Evolutionary conservation across 2,113 vertebrate species (phyloP), one percentile per base, ranked within the genome.

Genomic region (Phaethon lepturus): DNA sequence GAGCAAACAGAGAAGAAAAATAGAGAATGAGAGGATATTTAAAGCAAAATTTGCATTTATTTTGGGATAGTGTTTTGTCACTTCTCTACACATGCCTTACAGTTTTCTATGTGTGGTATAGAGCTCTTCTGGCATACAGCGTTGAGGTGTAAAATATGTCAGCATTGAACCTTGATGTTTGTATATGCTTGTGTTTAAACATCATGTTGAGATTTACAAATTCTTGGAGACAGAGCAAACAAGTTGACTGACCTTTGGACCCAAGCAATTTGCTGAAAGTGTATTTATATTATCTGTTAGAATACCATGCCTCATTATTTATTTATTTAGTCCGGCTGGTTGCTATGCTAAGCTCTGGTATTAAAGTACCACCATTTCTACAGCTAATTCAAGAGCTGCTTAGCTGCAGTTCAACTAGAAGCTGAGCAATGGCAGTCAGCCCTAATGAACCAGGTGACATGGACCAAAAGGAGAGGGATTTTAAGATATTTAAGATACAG

Each of bases 171-270:
- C 93, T 96, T 97, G 92, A 84, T 95, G 79, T 95, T 97, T 97
- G 91, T 95, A 56, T 94, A 17, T 92, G 88, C 92, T 95, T 96
- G 95, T 91, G 88, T 97, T 97, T 98, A 98, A 98, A 98, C 97
- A 93, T 92, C 92, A 75, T 95, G 95, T 96, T 74, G 97, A 97
- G 98, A 98, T 98, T 98, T 98, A 98, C 98, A 97, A 93, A 98
- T 97, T 98, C 97, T 97, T 92, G 19, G 83, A 97, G 97, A 80
- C 97, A 92, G 97, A 98, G 96, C 90, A 67, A 92, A 97, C 93
- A 97, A 86, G 91, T 64, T 95, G 95, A 69, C 81, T 98, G 98
- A 98, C 98, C 97, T 98, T 98, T 98, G 98, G 97, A 98, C 97
- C 93, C 87, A 44, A 78, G 93, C 96, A 92, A 78, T 96, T 96